These are phyloP conservation scores for Phylloscopus trochiloides DNA, from an alignment of 2,113 vertebrate genomes.

Conservation along the genomic window DNA sequence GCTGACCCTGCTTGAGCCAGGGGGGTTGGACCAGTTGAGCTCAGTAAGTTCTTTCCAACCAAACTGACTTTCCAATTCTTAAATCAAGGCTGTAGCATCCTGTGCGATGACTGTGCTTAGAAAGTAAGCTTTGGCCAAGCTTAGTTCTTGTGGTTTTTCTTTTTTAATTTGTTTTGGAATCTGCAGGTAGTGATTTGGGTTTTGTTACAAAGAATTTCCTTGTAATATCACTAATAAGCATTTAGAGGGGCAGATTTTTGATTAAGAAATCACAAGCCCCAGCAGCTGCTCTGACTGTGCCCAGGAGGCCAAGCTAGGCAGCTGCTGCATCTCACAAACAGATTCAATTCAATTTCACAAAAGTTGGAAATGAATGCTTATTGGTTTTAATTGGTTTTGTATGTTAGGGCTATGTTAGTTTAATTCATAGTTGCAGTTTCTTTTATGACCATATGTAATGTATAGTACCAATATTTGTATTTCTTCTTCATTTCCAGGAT, in stretches of 20 bases:
- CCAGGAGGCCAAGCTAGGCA: background rate
- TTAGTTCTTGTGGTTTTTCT: background rate
- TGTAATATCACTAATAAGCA: background rate
- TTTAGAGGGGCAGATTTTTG: background rate
- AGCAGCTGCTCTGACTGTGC: background rate
- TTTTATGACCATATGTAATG: background rate
- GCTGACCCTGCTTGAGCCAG: background rate
- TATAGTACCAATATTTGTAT: background rate
- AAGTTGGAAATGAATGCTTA: background rate
- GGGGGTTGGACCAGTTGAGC: background rate
- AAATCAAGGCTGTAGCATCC: background rate
- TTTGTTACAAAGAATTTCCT: background rate
- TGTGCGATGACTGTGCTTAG: background rate
- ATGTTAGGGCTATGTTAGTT: background rate
- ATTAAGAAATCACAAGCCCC: background rate
- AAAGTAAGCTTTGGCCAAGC: background rate
- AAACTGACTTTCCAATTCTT: background rate
- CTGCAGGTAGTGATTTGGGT: background rate
- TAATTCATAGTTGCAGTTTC: background rate
- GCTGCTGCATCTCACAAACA: background rate
- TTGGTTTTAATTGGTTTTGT: background rate
- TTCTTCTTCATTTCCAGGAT: constrained; percentile 77
- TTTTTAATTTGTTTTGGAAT: background rate
- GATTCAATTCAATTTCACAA: background rate
- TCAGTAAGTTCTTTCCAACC: background rate